A percentile compares a stretch with the other conserved stretches of the same genome.
These are phyloP conservation scores for Athene noctua DNA, from an alignment of 2,113 vertebrate genomes.

Conservation along the genomic window DNA sequence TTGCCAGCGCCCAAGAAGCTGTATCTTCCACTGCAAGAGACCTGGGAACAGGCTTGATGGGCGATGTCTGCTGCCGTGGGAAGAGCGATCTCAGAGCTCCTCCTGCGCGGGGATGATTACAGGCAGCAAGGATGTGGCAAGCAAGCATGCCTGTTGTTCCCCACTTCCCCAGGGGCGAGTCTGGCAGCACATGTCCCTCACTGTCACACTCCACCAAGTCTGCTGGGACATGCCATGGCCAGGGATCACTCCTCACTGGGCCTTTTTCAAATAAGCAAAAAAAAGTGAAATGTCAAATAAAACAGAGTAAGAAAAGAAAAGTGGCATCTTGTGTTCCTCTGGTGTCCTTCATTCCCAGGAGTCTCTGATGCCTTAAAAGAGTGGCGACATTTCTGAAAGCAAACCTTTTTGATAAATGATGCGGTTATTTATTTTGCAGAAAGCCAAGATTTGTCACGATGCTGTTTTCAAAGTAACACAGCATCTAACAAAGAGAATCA, in stretches of 20 bases:
- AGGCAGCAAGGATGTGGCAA: background rate
- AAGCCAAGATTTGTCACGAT: conserved; percentile 5
- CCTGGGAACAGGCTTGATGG: background rate
- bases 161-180: background rate
- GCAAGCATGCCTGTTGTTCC: background rate
- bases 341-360: background rate
- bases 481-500: conserved; percentile 38
- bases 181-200: background rate
- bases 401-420: conserved; percentile 37
- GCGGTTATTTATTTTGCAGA: conserved; percentile 46
- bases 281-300: conserved; percentile 13
- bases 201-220: background rate
- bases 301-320: background rate
- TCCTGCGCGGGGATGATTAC: accelerated
- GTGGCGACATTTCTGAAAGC: background rate
- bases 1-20: background rate
- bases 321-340: background rate
- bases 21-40: background rate
- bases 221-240: background rate
- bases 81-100: background rate
- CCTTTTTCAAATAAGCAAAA: background rate
- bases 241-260: background rate
- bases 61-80: accelerated
- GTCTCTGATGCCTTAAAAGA: background rate
- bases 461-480: conserved; percentile 14